Conservation (phyloP, 1,140 invertebrate genomes). For the Drosophila orena region DNA sequence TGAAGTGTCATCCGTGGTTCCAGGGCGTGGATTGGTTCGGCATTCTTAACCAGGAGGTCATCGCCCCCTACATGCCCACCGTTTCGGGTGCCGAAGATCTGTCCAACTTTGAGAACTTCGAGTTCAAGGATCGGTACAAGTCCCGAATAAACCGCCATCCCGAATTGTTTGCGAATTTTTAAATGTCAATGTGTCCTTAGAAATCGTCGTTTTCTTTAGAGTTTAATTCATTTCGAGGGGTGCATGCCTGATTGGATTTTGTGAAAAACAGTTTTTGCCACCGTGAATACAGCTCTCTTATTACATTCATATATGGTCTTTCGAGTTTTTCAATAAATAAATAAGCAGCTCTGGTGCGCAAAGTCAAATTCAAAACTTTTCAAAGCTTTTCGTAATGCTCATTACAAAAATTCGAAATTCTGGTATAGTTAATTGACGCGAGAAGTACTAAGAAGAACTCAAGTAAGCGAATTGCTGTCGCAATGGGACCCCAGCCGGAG, state of each 20-base stretch:
- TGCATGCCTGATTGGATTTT: neutral
- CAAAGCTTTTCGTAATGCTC: neutral
- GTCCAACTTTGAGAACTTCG: constrained; percentile 62
- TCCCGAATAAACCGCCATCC: constrained; percentile 67
- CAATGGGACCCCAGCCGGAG: constrained; percentile 27
- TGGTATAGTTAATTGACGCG: neutral
- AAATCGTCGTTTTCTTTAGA: constrained; percentile 1
- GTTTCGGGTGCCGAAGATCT: constrained; percentile 57
- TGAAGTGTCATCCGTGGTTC: constrained; percentile 90
- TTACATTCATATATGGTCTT: neutral
- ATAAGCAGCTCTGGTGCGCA: neutral
- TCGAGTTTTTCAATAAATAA: neutral
- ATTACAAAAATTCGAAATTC: constrained; percentile 34
- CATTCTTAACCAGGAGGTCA: constrained; percentile 92
- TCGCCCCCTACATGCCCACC: constrained; percentile 91
- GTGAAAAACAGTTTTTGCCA: neutral
- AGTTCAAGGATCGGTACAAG: constrained; percentile 29
- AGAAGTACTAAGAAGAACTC: neutral
- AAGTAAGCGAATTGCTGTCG: neutral
- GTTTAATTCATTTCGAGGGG: neutral
- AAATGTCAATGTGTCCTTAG: constrained; percentile 38
- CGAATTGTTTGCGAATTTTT: constrained; percentile 69
- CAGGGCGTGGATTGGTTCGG: constrained; percentile 93
- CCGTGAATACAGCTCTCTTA: too few species aligned
- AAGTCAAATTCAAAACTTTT: constrained; percentile 1